Evolutionary conservation across 2,888 invertebrate species (phyloP), one percentile per base, ranked within the genome.

Genomic region (Aporophyla lueneburgensis): DNA sequence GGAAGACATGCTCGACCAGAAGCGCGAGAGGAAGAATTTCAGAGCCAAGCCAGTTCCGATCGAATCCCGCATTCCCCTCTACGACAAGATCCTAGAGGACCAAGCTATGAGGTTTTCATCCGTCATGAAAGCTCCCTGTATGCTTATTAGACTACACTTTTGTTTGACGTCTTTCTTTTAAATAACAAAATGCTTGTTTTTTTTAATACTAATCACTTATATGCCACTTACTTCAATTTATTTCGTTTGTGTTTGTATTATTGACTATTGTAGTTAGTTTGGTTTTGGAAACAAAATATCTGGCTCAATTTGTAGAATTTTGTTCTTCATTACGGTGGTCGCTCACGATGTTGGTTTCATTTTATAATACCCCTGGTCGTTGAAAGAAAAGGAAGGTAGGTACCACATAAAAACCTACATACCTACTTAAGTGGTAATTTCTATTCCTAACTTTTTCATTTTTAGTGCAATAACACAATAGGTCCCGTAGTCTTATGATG

Each of bases 401-500:
- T 46, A 46, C 10, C 43, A 46, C 43, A 10, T 46, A 46, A 46
- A 46, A 10, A 46, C 43, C 43, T 6, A 46, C 24, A 12, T 33
- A 69, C 21, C 16, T 10, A 69, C 21, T 21, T 10, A 43, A 1
- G n/a, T 46, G 9, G 59, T 59, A 27, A 9, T 14, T 69, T 12
- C 12, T 62, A 62, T 59, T 21, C 24, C 43, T 21, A 43, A n/a
- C 21, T 19, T 43, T 43, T 65, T 65, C 0, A 3, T 9, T 16
- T 9, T 53, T 53, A 66, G 10, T 66, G 27, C 9, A 51, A 27
- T 51, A 66, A 21, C 14, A 27, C 3, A 66, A 49, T 21, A 21
- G 6, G 98, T 16, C 99, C 98, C 0, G 99, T 99, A 69, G 98
- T 97, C 91, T 99, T 98, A 96, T 99, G 99, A 95, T 99, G 99